Base-by-base conservation (phyloP, 64 coral and sea anemone species). In the Platygyra sinensis region DNA sequence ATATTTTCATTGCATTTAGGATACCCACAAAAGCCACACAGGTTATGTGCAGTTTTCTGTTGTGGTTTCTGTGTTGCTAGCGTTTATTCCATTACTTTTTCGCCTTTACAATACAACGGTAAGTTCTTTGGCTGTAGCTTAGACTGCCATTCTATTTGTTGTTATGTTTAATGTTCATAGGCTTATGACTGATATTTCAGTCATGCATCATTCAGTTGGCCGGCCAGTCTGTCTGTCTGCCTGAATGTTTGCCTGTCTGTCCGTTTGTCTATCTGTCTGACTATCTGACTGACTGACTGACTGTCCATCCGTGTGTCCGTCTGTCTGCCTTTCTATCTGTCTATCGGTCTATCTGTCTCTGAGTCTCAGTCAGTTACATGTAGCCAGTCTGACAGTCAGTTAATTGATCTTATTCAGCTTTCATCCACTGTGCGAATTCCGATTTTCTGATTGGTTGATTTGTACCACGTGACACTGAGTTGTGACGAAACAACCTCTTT, bases 41-140 rank as follows among this genome's bases (percentile, higher is more conserved):
- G 96, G 93, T 2, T 98, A 98, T 87, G 86, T 93, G 62, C 96
- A 95, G 67, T 90, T 98, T 65, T 87, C 86, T 73, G 62, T 83
- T 60, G 89, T 95, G 61, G 93, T 98, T 22, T 98, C 93, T 71
- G 39, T 95, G 6, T 39, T 81, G 24, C 77, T 98, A 65, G 91
- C 90, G 7, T 42, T 98, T 46, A 87, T 94, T 25, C 96, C 96
- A 0, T 87, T 94, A 25, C 72, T 98, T n/a, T 98, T 98, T 63
- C 92, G 96, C 39, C 60, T 95, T 5, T 95, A 98, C 32, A 92
- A 87, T 22, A 93, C 75, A 59, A 87, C 79, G 49, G 96, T 98
- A 31, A 92, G 90, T 75, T 60, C 5, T 42, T 57, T 39, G 27
- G 14, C 22, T 67, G 2, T 69, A 61, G 67, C 12, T 30, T 65